Percentiles rank a stretch among this genome's conserved stretches.
phyloP scores from a whole-genome alignment of 2,797 vertebrate genomes.

The Chromis chromis region DNA sequence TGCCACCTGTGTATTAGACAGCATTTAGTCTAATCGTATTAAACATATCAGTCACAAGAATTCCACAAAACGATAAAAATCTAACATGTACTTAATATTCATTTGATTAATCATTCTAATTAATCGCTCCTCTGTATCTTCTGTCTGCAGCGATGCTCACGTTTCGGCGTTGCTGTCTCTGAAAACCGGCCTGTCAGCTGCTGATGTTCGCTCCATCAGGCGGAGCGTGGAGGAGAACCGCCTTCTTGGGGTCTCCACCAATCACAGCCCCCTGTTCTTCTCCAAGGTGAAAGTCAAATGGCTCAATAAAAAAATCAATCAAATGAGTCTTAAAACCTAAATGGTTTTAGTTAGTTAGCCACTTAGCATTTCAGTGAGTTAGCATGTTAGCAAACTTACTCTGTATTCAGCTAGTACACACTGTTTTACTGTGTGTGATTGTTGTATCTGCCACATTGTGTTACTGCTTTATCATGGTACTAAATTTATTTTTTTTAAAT shows the following conservation, averaged over 20 bases:
- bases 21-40: too few relatives aligned
- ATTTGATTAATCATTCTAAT: too few relatives aligned
- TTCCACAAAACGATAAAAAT: too few relatives aligned
- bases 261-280: constrained; percentile 70
- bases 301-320: constrained; percentile 47
- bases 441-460: background rate
- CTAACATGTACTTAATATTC: too few relatives aligned
- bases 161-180: constrained; percentile 86
- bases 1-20: too few relatives aligned
- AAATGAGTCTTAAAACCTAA: constrained; percentile 30
- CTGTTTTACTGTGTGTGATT: too few relatives aligned
- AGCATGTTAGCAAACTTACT: background rate
- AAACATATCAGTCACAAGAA: too few relatives aligned
- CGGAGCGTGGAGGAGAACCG: constrained; percentile 78
- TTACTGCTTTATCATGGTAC: background rate
- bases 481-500: too few relatives aligned
- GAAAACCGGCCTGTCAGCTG: constrained; percentile 84
- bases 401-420: too few relatives aligned
- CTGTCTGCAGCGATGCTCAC: constrained; percentile 84
- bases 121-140: background rate
- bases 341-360: background rate
- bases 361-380: background rate
- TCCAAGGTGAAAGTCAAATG: constrained; percentile 73
- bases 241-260: accelerated
- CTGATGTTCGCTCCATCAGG: constrained; percentile 82